These are phyloP conservation scores for Pseudorectes ferrugineus DNA, from an alignment of 2,113 vertebrate genomes.

Conservation along the genomic window DNA sequence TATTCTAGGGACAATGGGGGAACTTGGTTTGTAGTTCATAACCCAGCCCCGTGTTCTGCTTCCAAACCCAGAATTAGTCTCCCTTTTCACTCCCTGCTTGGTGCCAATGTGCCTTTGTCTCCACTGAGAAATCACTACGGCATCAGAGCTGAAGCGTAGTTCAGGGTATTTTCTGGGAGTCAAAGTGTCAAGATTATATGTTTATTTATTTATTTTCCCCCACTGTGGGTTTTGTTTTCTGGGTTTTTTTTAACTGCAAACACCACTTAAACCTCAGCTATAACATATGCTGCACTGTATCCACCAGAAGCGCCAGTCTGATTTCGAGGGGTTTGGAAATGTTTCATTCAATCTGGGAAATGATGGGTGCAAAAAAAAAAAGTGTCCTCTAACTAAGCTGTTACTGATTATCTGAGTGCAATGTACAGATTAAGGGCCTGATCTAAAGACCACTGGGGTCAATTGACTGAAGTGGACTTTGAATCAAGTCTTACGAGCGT, in stretches of 20 bases:
- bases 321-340: background rate
- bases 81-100: background rate
- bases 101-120: background rate
- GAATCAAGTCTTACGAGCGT: background rate
- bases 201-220: background rate
- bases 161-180: background rate
- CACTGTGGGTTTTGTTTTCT: fast-evolving
- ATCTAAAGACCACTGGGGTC: conserved; percentile 36
- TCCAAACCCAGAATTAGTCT: background rate
- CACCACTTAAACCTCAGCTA: background rate
- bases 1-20: too few relatives aligned
- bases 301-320: background rate
- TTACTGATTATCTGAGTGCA: conserved; percentile 53
- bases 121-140: fast-evolving
- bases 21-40: background rate
- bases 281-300: background rate
- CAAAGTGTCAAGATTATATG: too few relatives aligned
- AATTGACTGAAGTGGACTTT: conserved; percentile 48
- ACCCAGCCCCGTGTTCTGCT: background rate
- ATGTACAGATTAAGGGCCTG: conserved; percentile 39
- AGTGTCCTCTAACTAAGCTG: conserved; percentile 8
- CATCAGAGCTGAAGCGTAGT: background rate
- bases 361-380: background rate
- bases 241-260: background rate
- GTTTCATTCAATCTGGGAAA: background rate